phyloP scores from a whole-genome alignment of 1,140 invertebrate species.

The Zaprionus taronus region DNA sequence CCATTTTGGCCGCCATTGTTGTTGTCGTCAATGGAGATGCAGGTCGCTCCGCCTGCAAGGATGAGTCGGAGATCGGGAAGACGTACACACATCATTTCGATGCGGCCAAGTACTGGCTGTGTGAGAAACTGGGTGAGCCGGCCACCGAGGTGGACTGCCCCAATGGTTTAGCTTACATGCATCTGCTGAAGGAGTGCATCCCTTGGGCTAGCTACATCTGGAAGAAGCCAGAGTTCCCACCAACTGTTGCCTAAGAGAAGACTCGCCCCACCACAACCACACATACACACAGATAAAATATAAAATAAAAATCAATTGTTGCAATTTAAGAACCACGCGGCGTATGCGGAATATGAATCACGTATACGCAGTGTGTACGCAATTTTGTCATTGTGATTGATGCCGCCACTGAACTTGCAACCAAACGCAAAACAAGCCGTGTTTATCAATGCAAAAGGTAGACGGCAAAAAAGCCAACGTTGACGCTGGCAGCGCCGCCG shows the following conservation, averaged over 20 bases:
- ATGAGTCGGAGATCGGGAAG: constrained; percentile 69
- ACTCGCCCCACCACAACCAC: neutral
- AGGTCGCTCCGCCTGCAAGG: constrained; percentile 74
- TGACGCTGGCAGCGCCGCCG: constrained; percentile 3
- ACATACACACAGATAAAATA: constrained; percentile 4
- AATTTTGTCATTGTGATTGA: constrained; percentile 42
- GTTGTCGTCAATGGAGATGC: constrained; percentile 55
- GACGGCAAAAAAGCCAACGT: constrained; percentile 11
- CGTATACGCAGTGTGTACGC: constrained; percentile 38
- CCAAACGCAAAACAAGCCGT: constrained; percentile 14
- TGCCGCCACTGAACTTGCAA: constrained; percentile 73
- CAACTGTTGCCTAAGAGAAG: constrained; percentile 63
- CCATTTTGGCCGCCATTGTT: constrained; percentile 56
- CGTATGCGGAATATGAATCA: constrained; percentile 30
- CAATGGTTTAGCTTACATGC: constrained; percentile 74
- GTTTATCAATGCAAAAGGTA: constrained; percentile 64
- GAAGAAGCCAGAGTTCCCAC: constrained; percentile 76
- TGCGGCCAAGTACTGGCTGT: constrained; percentile 78
- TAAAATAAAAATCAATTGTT: constrained; percentile 11
- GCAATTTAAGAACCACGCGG: constrained; percentile 2
- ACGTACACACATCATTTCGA: constrained; percentile 77
- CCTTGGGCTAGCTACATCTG: constrained; percentile 79
- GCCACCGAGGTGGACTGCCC: constrained; percentile 76
- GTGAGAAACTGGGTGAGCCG: constrained; percentile 57
- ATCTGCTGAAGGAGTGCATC: constrained; percentile 78